Conservation (phyloP, 2,113 vertebrate genomes). For the Empidonax alnorum region DNA sequence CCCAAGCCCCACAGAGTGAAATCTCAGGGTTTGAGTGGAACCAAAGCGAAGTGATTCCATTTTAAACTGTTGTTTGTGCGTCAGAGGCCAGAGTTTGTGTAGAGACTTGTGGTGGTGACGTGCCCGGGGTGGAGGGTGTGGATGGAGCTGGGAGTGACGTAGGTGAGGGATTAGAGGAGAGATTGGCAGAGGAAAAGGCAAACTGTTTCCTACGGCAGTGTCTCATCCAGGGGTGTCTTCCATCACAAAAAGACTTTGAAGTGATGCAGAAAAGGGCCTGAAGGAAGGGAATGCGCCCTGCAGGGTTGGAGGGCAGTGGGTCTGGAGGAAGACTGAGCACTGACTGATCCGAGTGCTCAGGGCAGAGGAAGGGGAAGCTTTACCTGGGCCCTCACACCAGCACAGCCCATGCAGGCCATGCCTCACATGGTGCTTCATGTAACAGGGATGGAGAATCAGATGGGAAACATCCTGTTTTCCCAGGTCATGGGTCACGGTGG, state of each 20-base stretch:
- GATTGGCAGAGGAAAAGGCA: neutral
- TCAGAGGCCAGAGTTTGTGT: neutral
- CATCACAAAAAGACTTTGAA: neutral
- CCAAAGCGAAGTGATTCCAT: neutral
- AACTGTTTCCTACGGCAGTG: accelerated
- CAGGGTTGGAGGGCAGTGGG: neutral
- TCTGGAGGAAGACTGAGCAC: neutral
- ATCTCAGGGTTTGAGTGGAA: neutral
- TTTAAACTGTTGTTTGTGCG: neutral
- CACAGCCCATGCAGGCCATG: neutral
- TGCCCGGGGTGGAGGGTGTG: neutral
- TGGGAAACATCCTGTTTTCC: neutral
- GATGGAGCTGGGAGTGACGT: neutral
- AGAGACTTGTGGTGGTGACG: neutral
- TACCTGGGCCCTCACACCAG: neutral
- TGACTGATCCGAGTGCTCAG: accelerated
- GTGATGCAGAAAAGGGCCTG: neutral
- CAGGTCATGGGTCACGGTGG: accelerated
- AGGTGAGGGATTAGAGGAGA: neutral
- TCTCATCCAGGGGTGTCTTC: neutral
- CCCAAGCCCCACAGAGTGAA: neutral
- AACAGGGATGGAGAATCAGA: neutral
- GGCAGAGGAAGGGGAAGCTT: neutral
- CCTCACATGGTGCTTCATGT: accelerated
- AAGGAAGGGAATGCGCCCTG: neutral